Base-by-base conservation (phyloP, 2,888 invertebrate species). In the Ormyrus labotus region DNA sequence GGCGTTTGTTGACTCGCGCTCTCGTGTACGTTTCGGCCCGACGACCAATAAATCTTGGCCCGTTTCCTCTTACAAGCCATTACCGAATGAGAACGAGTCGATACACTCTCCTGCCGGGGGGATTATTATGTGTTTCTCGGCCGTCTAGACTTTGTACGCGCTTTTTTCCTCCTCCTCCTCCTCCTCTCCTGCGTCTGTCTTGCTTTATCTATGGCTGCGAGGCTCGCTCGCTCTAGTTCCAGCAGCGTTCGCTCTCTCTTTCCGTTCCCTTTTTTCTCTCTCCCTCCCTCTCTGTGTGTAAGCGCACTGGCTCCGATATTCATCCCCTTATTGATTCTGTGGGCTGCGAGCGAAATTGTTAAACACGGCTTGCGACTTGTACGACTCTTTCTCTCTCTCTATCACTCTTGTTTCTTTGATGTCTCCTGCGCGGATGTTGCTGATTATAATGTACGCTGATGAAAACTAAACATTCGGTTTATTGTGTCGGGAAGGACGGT, bases 21-120 rank as follows among this genome's bases (percentile, higher is more conserved):
- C 34, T 34, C 77, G 48, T 64, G 83, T 86, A 86, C 86, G 86
- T 87, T 84, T 86, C 86, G 84, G 84, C 82, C 83, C 82, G 85
- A 85, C 85, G 86, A 85, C 85, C 87, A 83, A 89, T 90, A 89
- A 89, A 89, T 90, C 90, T 89, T 86, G 83, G 85, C 85, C 83
- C 83, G 86, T 88, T 87, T 88, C 88, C 87, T 88, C 86, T 87
- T 88, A 89, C 86, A 87, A 88, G 87, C 89, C 88, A 89, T 89
- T 89, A 89, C 87, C 87, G 87, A 88, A 87, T 87, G 83, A 84
- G 83, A 84, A 80, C 83, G 82, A 74, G 34, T 67, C 48, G 70
- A 64, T 45, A 51, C 34, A 60, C 19, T 34, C 34, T 34, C 34
- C 45, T 34, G 3, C 47, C 67, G 6, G 5, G 19, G 53, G 60